A percentile compares a stretch with the other conserved stretches of the same genome.
phyloP scores from a whole-genome alignment of 2,113 vertebrate genomes.

The Alligator mississippiensis region DNA sequence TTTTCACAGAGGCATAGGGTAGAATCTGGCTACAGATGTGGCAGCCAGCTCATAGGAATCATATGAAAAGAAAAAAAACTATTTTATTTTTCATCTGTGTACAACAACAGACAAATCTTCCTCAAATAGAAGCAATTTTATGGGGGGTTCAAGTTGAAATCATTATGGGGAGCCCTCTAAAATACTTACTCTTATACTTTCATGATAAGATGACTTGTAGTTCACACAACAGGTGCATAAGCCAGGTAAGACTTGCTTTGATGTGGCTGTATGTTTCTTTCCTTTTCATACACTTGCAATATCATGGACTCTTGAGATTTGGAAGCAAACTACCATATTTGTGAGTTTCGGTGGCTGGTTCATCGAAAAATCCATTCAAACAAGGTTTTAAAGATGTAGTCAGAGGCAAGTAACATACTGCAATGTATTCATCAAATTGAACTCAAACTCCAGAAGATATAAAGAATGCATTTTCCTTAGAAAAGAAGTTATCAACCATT shows the following conservation, averaged over 20 bases:
- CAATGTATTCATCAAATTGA: background rate
- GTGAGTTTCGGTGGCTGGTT: rapidly evolving
- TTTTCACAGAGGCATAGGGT: background rate
- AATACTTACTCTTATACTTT: rapidly evolving
- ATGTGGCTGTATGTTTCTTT: background rate
- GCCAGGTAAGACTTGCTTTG: background rate
- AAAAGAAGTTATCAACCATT: background rate
- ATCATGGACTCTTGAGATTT: background rate
- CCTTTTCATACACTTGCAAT: rapidly evolving
- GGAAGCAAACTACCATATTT: rapidly evolving
- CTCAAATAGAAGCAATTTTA: background rate
- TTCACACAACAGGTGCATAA: background rate
- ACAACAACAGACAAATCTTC: background rate
- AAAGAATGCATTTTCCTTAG: background rate
- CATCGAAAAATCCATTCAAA: background rate
- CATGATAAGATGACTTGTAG: background rate
- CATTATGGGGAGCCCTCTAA: background rate
- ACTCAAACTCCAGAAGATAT: background rate
- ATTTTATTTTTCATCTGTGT: background rate
- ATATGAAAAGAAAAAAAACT: background rate
- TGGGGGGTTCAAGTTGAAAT: background rate
- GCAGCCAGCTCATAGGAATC: background rate
- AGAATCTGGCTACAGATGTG: background rate
- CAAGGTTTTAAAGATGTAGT: rapidly evolving
- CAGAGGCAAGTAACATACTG: background rate